A percentile compares a stretch with the other conserved stretches of the same genome.
These are phyloP conservation scores for Isoperla grammatica DNA, from an alignment of 2,888 invertebrate genomes.

Conservation along the genomic window DNA sequence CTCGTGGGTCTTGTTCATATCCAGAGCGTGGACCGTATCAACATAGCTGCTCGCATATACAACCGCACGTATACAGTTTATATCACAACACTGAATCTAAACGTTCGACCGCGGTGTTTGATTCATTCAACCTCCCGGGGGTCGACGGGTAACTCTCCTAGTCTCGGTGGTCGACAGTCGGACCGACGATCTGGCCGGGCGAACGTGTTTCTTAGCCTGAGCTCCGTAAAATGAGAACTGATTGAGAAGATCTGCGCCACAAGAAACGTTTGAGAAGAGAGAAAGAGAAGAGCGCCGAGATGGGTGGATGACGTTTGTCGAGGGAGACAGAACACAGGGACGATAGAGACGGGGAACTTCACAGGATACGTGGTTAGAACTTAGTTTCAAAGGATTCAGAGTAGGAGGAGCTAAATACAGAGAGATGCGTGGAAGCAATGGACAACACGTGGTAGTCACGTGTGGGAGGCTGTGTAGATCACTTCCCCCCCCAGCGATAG, in stretches of 20 bases:
- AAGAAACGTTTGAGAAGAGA: conserved; percentile 5
- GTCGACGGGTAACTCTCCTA: too few species aligned
- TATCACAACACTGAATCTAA: conserved; percentile 9
- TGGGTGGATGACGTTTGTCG: background rate
- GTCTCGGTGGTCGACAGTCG: background rate
- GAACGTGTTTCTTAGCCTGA: conserved; percentile 4
- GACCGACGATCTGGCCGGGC: background rate
- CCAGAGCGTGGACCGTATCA: conserved; percentile 11
- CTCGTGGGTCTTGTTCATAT: conserved; percentile 1
- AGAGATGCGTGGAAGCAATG: background rate
- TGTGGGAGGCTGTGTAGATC: conserved; percentile 3
- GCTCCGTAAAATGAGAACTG: conserved; percentile 21
- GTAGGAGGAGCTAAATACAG: conserved; percentile 2
- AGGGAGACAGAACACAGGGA: background rate
- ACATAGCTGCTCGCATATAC: conserved; percentile 3
- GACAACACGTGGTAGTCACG: background rate
- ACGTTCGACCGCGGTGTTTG: background rate
- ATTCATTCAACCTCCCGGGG: too few species aligned
- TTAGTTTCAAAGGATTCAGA: background rate
- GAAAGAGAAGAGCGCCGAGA: background rate
- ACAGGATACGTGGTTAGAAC: background rate
- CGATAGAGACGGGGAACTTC: background rate
- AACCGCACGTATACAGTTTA: conserved; percentile 16
- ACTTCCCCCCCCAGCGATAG: background rate
- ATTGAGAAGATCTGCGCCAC: conserved; percentile 7